phyloP scores from a whole-genome alignment of 2,113 vertebrate genomes.

The Prinia subflava region DNA sequence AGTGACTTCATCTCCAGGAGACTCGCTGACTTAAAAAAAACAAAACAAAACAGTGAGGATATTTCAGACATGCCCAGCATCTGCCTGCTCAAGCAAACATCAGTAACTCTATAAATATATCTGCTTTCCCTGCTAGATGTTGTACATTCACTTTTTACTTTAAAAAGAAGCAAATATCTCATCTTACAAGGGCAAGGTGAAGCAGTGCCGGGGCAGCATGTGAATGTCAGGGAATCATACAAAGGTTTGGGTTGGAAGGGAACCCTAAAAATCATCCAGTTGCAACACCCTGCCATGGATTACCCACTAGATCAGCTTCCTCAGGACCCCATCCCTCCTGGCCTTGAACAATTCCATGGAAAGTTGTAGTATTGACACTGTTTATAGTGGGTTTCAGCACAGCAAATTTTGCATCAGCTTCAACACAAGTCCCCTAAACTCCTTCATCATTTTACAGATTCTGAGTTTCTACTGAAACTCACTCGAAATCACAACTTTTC shows the following conservation, averaged over 20 bases:
- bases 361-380: rapidly evolving
- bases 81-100: background rate
- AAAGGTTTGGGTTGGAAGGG: background rate
- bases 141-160: background rate
- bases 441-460: background rate
- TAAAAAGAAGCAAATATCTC: background rate
- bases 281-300: background rate
- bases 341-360: background rate
- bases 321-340: background rate
- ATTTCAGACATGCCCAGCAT: slow-evolving; percentile 35
- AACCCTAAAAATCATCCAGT: background rate
- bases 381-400: background rate
- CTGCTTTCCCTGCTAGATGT: background rate
- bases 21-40: rapidly evolving
- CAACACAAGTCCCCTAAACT: background rate
- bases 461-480: background rate
- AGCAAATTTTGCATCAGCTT: background rate
- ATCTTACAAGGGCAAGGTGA: background rate
- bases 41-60: background rate
- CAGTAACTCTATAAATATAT: background rate
- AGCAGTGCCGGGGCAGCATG: background rate
- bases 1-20: background rate
- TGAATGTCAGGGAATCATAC: too few species aligned
- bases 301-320: background rate
- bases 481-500: background rate